These are phyloP conservation scores for Zaprionus davidi DNA, from an alignment of 1,140 invertebrate species.

Conservation along the genomic window DNA sequence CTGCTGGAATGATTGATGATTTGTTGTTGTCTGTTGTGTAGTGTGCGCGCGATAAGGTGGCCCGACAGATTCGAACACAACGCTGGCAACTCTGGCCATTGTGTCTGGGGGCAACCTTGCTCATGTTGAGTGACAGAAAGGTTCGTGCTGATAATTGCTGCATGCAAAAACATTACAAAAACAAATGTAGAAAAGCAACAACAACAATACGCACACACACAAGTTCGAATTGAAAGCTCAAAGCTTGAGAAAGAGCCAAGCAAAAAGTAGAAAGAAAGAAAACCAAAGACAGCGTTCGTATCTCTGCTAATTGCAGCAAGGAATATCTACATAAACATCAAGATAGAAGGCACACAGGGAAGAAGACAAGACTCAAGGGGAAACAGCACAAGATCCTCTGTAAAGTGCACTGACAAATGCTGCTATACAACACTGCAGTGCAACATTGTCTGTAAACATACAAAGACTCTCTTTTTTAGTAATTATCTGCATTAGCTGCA, in stretches of 20 bases:
- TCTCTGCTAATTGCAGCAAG: conserved; percentile 38
- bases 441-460: too few species aligned
- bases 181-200: not conserved
- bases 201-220: not conserved
- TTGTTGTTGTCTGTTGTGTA: conserved; percentile 53
- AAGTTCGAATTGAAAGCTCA: not conserved
- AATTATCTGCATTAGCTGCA: not conserved
- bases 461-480: too few species aligned
- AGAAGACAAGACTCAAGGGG: not conserved
- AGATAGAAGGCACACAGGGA: not conserved
- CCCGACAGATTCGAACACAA: conserved; percentile 14
- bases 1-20: conserved; percentile 71
- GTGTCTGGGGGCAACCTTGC: conserved; percentile 57
- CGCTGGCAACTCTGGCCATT: conserved; percentile 60
- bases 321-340: conserved; percentile 15
- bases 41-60: conserved; percentile 60
- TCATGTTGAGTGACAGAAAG: conserved; percentile 64
- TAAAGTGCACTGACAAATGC: too few species aligned
- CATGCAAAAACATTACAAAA: conserved; percentile 48
- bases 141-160: conserved; percentile 73
- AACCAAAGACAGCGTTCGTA: conserved; percentile 17
- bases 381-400: not conserved
- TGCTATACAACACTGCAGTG: too few species aligned
- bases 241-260: conserved; percentile 6
- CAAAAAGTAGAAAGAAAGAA: conserved; percentile 16